Base-by-base conservation (phyloP, 2,888 invertebrate genomes). In the Mycalesis mineus region DNA sequence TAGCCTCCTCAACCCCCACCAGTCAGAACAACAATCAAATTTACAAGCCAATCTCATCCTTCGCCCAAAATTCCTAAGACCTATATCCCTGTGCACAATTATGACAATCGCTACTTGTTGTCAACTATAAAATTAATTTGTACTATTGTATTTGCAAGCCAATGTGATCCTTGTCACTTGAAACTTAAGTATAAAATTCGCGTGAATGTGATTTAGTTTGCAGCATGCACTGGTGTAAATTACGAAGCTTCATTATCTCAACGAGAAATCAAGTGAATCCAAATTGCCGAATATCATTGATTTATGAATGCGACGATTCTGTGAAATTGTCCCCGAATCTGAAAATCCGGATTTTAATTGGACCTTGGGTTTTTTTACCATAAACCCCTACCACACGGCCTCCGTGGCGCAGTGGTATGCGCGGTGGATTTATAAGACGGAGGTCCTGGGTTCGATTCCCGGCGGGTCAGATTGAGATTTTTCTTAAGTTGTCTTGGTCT, bases 1-100 rank as follows among this genome's bases (percentile, higher is more conserved):
- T 47, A 51, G 44, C 55, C 55, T 15, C 29, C 40, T 41, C 7
- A 13, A 7, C 50, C 55, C 36, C 28, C 36, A 36, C 36, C 11
- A 36, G 17, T 37, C 11, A 31, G 6, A 33, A 14, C 9, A 42
- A 17, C n/a, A 14, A 50, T 28, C 33, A 47, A 45, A 45, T 14
- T 47, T 28, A n/a, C 53, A 55, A 41, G 11, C 54, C 13, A 57
- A 54, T 57, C 15, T 40, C 31, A 45, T 44, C 57, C 54, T 54
- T 60, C 15, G 4, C 11, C n/a, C 1, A n/a, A 41, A 33, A n/a
- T 11, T 7, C 13, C 31, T 42, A 60, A 36, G 36, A 41, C 17
- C 31, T 54, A 55, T 13, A 44, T 36, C 50, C 22, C 36, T 36
- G n/a, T 54, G 17, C 8, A 5, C 14, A 28, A 37, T 31, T 56